Evolutionary conservation across 2,797 vertebrate genomes (phyloP), one percentile per base, ranked within the genome.

Genomic region (Artibeus jamaicensis): DNA sequence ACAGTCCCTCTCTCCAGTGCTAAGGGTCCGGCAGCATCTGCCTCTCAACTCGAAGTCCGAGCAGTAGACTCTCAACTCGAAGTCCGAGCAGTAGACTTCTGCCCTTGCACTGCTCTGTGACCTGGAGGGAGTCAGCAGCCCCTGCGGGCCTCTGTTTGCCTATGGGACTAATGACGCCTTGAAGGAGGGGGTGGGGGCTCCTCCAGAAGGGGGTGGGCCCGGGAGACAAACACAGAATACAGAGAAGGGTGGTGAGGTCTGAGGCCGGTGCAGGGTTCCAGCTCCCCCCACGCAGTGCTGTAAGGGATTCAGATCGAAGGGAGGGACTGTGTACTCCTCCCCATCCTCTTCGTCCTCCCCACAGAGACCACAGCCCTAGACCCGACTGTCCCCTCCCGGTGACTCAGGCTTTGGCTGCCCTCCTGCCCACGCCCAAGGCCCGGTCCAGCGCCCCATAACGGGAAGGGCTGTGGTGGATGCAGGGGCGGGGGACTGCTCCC

Each of bases 331-430:
- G 12, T 2, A 29, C 34, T 37, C 81, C 24, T 74, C 22, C 50
- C 50, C 34, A 10, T 78, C 55, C 37, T 87, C 79, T 37, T 29
- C 7, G 53, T 26, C 65, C 59, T 95, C 65, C 46, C 95, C 86
- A 19, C 1, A 6, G 76, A 96, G 84, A 89, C 93, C 84, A 92
- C 94, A 96, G 2, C 71, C 5, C 87, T 14, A 84, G 92, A 53
- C 89, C 34, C 42, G 42, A 44, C 65, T 68, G 86, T 94, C 92
- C 37, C 81, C 37, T 96, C 89, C 89, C 77, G 26, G 81, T 97
- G 97, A 97, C 89, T 97, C 95, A 97, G 92, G 77, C 71, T 94
- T 85, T 94, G 96, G 94, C 89, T 37, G 87, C 37, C 78, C 37
- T 90, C 34, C 87, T 93, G 74, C 87, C 89, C 91, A 85, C 70